These are phyloP conservation scores for Cryptops parisi DNA, from an alignment of 2,888 invertebrate genomes.

Conservation along the genomic window DNA sequence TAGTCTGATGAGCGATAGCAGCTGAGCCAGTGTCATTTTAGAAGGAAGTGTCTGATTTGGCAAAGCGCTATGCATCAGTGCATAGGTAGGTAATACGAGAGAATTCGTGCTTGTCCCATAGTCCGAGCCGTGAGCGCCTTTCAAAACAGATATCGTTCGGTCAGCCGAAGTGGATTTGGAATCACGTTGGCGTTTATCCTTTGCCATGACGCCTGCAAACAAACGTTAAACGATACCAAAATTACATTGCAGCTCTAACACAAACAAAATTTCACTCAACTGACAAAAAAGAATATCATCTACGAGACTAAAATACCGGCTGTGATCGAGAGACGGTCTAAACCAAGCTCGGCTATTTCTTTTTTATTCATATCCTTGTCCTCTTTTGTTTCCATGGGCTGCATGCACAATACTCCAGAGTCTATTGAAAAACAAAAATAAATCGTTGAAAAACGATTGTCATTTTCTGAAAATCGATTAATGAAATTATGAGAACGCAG, in stretches of 20 bases:
- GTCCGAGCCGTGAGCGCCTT: not conserved
- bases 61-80: conserved; percentile 29
- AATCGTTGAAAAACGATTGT: no score
- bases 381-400: conserved; percentile 27
- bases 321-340: conserved; percentile 22
- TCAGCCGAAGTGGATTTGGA: conserved; percentile 43
- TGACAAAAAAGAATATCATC: no score
- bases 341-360: conserved; percentile 29
- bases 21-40: conserved; percentile 44
- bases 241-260: no score
- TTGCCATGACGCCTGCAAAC: conserved; percentile 54
- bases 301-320: no score
- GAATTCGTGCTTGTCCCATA: conserved; percentile 21
- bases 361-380: conserved; percentile 23
- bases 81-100: conserved; percentile 20
- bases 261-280: no score
- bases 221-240: no score
- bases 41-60: conserved; percentile 37
- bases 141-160: conserved; percentile 3
- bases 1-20: conserved; percentile 41
- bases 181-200: conserved; percentile 76
- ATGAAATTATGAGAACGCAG: not conserved
- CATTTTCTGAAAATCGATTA: conserved; percentile 6
- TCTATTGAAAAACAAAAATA: no score
- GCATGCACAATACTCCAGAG: no score